phyloP scores from a whole-genome alignment of 2,888 invertebrate genomes.

The Gymnosoma rotundatum region DNA sequence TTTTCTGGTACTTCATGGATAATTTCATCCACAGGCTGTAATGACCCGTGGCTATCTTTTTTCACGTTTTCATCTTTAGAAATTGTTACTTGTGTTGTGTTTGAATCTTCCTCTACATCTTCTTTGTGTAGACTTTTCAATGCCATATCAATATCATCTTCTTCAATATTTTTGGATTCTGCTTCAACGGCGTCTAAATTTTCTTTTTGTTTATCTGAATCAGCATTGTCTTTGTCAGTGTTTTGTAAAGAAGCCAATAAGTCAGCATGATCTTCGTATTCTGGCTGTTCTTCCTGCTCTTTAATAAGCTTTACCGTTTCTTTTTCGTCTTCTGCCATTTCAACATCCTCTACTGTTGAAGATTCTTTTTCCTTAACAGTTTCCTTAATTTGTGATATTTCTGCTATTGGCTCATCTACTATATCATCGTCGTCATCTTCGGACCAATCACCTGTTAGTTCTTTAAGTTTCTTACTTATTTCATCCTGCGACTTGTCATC shows the following conservation, averaged over 20 bases:
- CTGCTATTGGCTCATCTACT: conserved; percentile 61
- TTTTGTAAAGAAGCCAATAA: conserved; percentile 77
- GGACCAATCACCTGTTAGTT: conserved; percentile 81
- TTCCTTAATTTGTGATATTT: conserved; percentile 28
- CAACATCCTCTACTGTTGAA: not conserved
- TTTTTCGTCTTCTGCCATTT: conserved; percentile 26
- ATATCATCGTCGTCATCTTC: conserved; percentile 80
- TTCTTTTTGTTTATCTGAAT: conserved; percentile 27
- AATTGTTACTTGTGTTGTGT: not conserved
- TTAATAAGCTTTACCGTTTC: conserved; percentile 75
- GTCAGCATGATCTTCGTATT: conserved; percentile 33
- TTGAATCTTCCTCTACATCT: conserved; percentile 42
- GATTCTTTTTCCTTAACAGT: conserved; percentile 9
- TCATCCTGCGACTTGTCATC: conserved; percentile 74
- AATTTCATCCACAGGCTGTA: not conserved
- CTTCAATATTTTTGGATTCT: conserved; percentile 64
- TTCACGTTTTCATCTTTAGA: conserved; percentile 2
- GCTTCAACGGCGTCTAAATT: not conserved
- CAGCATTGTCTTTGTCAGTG: conserved; percentile 73
- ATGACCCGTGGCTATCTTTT: conserved; percentile 18
- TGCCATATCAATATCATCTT: conserved; percentile 78
- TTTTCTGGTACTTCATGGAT: not conserved
- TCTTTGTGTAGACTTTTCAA: conserved; percentile 77
- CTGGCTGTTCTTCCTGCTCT: conserved; percentile 72
- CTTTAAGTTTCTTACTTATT: conserved; percentile 79